Base-by-base conservation (phyloP, 2,113 vertebrate species). In the Puma concolor region DNA sequence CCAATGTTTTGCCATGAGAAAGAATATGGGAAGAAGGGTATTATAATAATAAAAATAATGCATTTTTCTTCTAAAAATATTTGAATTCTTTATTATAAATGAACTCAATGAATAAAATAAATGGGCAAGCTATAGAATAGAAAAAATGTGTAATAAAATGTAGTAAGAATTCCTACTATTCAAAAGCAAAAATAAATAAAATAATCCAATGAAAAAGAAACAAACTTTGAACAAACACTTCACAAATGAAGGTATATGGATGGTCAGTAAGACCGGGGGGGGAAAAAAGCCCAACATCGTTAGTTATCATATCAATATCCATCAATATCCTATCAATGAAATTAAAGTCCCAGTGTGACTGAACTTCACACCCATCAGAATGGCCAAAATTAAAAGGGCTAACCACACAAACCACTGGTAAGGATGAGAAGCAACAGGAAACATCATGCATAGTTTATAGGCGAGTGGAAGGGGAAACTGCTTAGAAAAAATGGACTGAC, bases 1-100 rank as follows among this genome's bases (percentile, higher is more conserved):
- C 93, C 85, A 77, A 80, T 89, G 95, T 79, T 96, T 67, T 57
- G 89, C 29, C 64, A 97, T 95, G 96, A 98, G 88, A 98, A 98
- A 97, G 67, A 86, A 95, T 97, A 98, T 25, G 23, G 54, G 95
- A 98, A 60, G 16, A 94, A 0, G 48, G 80, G 52, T 98, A 91
- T 95, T 93, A 52, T 77, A 97, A 95, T 96, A 98, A 95, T 96
- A 95, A 44, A 44, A 95, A 98, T 66, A 97, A 7, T 3, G 69
- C 90, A 95, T 93, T 98, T 97, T 93, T 94, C 85, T 83, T 92
- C 50, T 57, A 44, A 44, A 44, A 44, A 1, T 44, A 44, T 44
- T 57, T 57, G 21, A 57, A 8, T 57, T 57, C 21, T 57, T 57
- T 57, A 57, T 21, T 23, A 57, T 36, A 48, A 57, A 81, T 74